phyloP scores from a whole-genome alignment of 2,888 invertebrate genomes.

The Anorthoa munda region DNA sequence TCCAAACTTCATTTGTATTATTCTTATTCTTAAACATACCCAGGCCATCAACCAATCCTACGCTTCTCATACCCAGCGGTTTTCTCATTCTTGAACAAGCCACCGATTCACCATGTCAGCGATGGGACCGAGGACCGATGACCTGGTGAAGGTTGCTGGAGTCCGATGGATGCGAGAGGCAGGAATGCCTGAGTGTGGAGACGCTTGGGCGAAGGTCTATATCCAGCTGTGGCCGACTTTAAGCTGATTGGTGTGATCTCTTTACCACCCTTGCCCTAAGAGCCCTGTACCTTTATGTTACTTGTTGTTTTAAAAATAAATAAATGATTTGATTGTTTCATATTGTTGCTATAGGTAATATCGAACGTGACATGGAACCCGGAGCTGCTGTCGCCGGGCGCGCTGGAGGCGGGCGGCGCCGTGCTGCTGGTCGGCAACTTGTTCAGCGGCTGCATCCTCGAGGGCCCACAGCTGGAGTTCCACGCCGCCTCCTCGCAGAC shows the following conservation, averaged over 20 bases:
- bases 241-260: not conserved
- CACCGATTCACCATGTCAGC: too few relatives aligned
- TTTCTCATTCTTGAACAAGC: too few relatives aligned
- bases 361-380: slow-evolving; percentile 95
- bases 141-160: not conserved
- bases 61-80: too few relatives aligned
- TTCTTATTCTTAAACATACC: too few relatives aligned
- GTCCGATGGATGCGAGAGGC: not conserved
- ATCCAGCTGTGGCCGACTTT: not conserved
- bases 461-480: slow-evolving; percentile 96
- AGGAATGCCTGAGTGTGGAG: not conserved
- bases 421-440: slow-evolving; percentile 95
- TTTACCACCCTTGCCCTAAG: too few relatives aligned
- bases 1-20: not conserved
- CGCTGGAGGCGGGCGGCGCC: slow-evolving; percentile 93
- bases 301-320: not conserved
- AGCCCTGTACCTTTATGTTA: too few relatives aligned
- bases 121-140: not conserved
- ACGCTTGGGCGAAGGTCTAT: not conserved
- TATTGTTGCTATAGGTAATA: slow-evolving; percentile 89
- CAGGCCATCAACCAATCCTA: too few relatives aligned
- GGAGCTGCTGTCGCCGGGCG: slow-evolving; percentile 93
- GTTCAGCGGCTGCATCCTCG: slow-evolving; percentile 95
- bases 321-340: not conserved
- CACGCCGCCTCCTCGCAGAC: slow-evolving; percentile 92